Base-by-base conservation (phyloP, 2,888 invertebrate genomes). In the Calameuta pallipes region DNA sequence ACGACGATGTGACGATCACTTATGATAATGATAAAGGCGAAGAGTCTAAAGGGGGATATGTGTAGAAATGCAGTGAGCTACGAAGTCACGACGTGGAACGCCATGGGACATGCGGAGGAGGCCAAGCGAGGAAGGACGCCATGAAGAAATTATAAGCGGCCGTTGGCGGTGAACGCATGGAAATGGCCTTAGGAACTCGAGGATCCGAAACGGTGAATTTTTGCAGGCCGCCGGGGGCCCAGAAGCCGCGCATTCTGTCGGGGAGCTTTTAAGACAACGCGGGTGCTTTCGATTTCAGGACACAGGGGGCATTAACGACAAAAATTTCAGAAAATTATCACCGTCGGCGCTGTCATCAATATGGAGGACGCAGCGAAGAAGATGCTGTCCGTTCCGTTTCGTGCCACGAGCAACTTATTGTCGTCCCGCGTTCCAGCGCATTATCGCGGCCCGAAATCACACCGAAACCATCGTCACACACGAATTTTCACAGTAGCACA, bases 341-440 rank as follows among this genome's bases (percentile, higher is more conserved):
- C 94, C 92, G 94, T 93, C 93, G 94, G 94, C 94, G 94, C 94
- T 94, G 94, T 93, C 93, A 93, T 94, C 94, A 94, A 93, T 92
- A 93, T 93, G 93, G 93, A 92, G 92, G 90, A 89, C 89, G 88
- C 87, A 82, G 84, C 82, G 81, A 83, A 85, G 82, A 82, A 82
- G 85, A 83, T 82, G 83, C 85, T 78, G 83, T 82, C 78, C 84
- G 83, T 83, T 82, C 85, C 80, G 82, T 80, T 81, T 79, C 81
- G 85, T 84, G 81, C 81, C 79, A 80, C 79, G 75, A 74, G 75
- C 81, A 81, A 80, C 76, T 83, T 56, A 13, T 69, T 69, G 76
- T 78, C 76, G 80, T 78, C 9, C 75, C 73, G 75, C 74, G 79
- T 79, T 73, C 73, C 77, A 56, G 23, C 81, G 77, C 80, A 77